A percentile compares a stretch with the other conserved stretches of the same genome.
These are phyloP conservation scores for Salmo trutta DNA, from an alignment of 2,797 vertebrate genomes.

Conservation along the genomic window DNA sequence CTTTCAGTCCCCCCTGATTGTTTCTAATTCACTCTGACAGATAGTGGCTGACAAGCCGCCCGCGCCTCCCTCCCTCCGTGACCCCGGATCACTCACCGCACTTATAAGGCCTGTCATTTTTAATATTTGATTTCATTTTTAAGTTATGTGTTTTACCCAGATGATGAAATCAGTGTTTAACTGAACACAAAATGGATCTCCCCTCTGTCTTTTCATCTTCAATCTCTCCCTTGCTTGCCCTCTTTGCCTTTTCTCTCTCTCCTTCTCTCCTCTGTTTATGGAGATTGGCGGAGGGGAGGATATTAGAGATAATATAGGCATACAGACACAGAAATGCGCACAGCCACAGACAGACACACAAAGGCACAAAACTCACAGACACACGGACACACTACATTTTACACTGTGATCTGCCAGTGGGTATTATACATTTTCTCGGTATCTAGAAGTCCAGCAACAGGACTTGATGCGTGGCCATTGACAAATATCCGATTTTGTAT, in stretches of 20 bases:
- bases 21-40: constrained; percentile 99
- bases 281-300: constrained; percentile 40
- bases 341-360: constrained; percentile 5
- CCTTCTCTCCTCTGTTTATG: constrained; percentile 47
- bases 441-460: not conserved
- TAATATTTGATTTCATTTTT: constrained; percentile 99
- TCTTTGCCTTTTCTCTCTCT: constrained; percentile 25
- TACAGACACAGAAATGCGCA: constrained; percentile 8
- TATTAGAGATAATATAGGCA: constrained; percentile 30
- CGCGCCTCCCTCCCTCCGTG: constrained; percentile 97
- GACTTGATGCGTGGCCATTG: not conserved
- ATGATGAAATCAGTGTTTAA: constrained; percentile 96
- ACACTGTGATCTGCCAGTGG: not conserved
- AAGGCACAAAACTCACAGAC: not conserved
- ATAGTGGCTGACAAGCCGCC: constrained; percentile 99
- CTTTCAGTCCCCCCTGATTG: constrained; percentile 99
- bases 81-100: constrained; percentile 98
- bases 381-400: not conserved
- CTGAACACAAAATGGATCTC: constrained; percentile 85
- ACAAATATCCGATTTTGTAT: not conserved
- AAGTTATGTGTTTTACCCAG: constrained; percentile 99
- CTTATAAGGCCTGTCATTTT: constrained; percentile 99
- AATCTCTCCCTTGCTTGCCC: not conserved
- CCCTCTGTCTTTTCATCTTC: constrained; percentile 33
- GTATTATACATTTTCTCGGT: not conserved